These are phyloP conservation scores for Monopis laevigella DNA, from an alignment of 2,888 invertebrate species.

Conservation along the genomic window DNA sequence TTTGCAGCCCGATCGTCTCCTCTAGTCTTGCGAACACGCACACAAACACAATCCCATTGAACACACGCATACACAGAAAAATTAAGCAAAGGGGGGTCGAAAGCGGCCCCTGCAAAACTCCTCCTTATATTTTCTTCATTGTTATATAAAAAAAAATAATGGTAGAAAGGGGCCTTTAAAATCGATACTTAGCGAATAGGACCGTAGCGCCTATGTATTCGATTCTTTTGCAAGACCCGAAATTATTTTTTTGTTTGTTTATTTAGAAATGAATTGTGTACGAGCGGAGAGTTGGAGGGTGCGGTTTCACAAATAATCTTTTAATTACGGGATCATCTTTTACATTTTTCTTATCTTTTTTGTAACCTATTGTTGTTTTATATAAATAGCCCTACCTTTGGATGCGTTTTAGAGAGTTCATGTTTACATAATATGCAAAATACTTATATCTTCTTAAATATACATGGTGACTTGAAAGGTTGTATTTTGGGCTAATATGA, in stretches of 20 bases:
- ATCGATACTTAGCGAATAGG: slow-evolving; percentile 43
- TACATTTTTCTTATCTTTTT: too few relatives aligned
- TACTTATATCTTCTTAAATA: too few relatives aligned
- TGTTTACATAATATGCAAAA: too few relatives aligned
- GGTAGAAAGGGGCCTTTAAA: slow-evolving; percentile 59
- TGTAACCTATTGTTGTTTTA: too few relatives aligned
- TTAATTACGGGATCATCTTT: too few relatives aligned
- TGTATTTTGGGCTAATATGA: too few relatives aligned
- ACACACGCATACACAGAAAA: slow-evolving; percentile 27
- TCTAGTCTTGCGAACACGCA: slow-evolving; percentile 22
- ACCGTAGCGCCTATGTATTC: background rate
- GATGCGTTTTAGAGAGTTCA: too few relatives aligned
- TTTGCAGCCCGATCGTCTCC: slow-evolving; percentile 60
- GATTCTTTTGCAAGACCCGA: background rate
- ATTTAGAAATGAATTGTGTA: too few relatives aligned
- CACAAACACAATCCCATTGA: slow-evolving; percentile 28
- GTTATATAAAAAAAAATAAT: slow-evolving; percentile 66
- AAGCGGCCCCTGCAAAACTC: slow-evolving; percentile 50
- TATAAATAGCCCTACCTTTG: too few relatives aligned
- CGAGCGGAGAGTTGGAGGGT: too few relatives aligned
- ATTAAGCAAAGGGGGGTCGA: slow-evolving; percentile 8
- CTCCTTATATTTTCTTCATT: slow-evolving; percentile 65
- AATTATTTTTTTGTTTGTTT: background rate
- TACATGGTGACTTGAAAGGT: too few relatives aligned
- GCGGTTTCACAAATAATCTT: too few relatives aligned